Conservation (phyloP, 1,140 invertebrate genomes). For the Hyles euphorbiae region DNA sequence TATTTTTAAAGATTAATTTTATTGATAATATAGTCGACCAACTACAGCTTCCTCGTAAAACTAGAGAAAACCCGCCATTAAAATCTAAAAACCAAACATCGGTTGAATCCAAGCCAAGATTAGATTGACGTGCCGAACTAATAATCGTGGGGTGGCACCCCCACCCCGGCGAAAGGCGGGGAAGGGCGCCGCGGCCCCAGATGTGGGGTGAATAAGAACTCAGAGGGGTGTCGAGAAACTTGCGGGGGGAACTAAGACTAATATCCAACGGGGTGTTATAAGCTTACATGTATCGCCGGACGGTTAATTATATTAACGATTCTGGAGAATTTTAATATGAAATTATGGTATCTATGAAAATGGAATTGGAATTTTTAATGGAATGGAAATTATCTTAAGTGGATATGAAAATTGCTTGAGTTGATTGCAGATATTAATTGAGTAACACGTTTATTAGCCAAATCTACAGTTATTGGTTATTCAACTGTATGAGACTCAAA, state of each 20-base stretch:
- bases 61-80: no score
- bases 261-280: constrained; percentile 15
- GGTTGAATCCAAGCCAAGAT: constrained; percentile 12
- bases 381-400: no score
- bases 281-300: neutral
- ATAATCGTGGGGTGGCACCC: constrained; percentile 20
- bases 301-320: neutral
- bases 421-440: no score
- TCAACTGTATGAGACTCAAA: no score
- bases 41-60: no score
- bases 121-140: constrained; percentile 23
- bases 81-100: neutral
- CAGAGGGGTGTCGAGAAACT: constrained; percentile 14
- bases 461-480: no score
- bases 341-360: no score
- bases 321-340: neutral
- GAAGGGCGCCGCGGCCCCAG: constrained; percentile 7
- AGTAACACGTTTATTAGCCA: no score
- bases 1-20: no score
- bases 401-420: no score
- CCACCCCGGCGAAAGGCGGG: constrained; percentile 18
- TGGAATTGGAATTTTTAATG: no score
- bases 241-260: constrained; percentile 20
- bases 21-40: no score
- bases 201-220: constrained; percentile 20